These are phyloP conservation scores for Encarsia formosa DNA, from an alignment of 2,888 invertebrate genomes.

Conservation along the genomic window DNA sequence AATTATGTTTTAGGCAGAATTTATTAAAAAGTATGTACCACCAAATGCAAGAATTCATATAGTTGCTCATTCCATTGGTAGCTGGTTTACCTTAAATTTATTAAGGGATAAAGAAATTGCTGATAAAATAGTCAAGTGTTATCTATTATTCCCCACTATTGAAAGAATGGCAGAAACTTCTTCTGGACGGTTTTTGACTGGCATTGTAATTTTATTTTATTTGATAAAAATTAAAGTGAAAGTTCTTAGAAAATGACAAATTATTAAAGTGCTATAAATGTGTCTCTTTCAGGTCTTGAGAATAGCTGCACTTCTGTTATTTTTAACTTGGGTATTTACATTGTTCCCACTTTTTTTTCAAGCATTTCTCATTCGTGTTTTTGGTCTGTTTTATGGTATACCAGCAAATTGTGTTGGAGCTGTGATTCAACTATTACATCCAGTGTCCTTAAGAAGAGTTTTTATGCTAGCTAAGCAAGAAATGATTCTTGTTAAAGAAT, in stretches of 20 bases:
- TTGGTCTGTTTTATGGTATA: slow-evolving; percentile 56
- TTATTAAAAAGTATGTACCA: slow-evolving; percentile 72
- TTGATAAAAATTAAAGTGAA: too few species aligned
- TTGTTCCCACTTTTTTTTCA: slow-evolving; percentile 57
- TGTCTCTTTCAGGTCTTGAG: slow-evolving; percentile 47
- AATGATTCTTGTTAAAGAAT: slow-evolving; percentile 67
- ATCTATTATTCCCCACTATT: slow-evolving; percentile 82
- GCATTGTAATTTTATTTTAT: slow-evolving; percentile 49
- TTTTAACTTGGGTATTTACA: slow-evolving; percentile 54
- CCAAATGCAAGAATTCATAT: slow-evolving; percentile 70
- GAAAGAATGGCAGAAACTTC: slow-evolving; percentile 74
- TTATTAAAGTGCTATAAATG: too few species aligned
- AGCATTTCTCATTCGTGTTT: slow-evolving; percentile 55
- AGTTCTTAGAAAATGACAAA: not conserved
- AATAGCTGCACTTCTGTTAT: slow-evolving; percentile 51
- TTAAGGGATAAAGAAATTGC: slow-evolving; percentile 59
- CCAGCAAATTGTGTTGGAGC: slow-evolving; percentile 54
- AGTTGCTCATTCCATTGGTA: slow-evolving; percentile 88
- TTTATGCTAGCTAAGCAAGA: slow-evolving; percentile 74
- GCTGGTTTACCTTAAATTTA: slow-evolving; percentile 75
- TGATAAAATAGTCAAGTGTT: slow-evolving; percentile 59
- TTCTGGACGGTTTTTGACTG: slow-evolving; percentile 70
- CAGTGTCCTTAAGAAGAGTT: slow-evolving; percentile 61
- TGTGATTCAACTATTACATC: slow-evolving; percentile 58
- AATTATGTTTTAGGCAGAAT: slow-evolving; percentile 53